Base-by-base conservation (phyloP, 2,888 invertebrate genomes). In the Noctua comes region DNA sequence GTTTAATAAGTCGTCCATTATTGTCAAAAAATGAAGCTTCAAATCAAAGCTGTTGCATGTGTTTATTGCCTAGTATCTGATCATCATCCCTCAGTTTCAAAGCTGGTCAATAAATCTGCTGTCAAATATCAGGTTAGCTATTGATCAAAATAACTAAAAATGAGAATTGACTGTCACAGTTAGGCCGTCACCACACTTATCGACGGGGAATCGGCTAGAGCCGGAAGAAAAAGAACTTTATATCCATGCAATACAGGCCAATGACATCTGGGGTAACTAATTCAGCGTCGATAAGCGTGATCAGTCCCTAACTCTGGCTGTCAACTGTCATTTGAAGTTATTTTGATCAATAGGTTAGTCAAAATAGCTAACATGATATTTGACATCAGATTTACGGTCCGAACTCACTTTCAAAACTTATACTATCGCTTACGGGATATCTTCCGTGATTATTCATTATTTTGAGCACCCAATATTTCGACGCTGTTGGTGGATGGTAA, bases 11-110 rank as follows among this genome's bases (percentile, higher is more conserved):
- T 73, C 1, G 27, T 27, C 21, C 10, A 40, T 73, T 77, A 36
- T 51, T 51, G 31, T 36, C 1, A 46, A 46, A 51, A 77, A 5
- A 36, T 43, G 18, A 77, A 79, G 18, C 21, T 65, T 54, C 1
- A 77, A 65, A 77, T 54, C 21, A 54, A 66, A 46, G 21, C 76
- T 40, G 40, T 51, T 24, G 51, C 40, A 11, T 36, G 31, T 46
- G 0, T 43, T 65, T 31, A 3, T 18, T 77, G 48, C 2, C 21
- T 40, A 62, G 16, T 27, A 24, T 43, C n/a, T n/a, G 46, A 31
- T 2, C 62, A 27, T 11, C 8, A 21, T 18, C n/a, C 24, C 2
- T 6, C 43, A 40, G 27, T 80, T 43, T 43, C 11, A 16, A 68
- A 40, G 24, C 48, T n/a, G 18, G n/a, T 40, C 40, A 40, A 13